A percentile compares a stretch with the other conserved stretches of the same genome.
phyloP scores from a whole-genome alignment of 1,140 invertebrate species.

The Sesamia nonagrioides region DNA sequence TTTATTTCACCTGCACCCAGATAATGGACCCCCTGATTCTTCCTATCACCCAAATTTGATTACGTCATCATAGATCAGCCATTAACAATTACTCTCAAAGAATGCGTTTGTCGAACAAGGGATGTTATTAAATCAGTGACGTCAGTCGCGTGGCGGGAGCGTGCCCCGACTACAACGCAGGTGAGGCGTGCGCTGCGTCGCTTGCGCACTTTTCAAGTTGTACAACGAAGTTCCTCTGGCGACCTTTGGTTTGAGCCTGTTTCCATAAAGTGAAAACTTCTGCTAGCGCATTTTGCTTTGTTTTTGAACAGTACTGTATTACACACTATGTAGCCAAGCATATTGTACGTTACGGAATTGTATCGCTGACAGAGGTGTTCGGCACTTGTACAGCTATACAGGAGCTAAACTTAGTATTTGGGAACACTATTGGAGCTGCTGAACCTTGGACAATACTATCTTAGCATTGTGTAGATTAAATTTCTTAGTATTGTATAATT shows the following conservation, averaged over 20 bases:
- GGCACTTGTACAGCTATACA: too few species aligned
- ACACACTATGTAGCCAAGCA: too few species aligned
- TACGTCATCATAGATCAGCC: slow-evolving; percentile 14
- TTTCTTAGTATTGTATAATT: too few species aligned
- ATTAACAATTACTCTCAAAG: not conserved
- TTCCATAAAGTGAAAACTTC: not conserved
- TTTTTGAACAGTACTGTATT: not conserved
- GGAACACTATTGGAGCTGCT: too few species aligned
- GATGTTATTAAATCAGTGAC: slow-evolving; percentile 32
- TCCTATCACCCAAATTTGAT: slow-evolving; percentile 1
- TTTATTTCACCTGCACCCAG: too few species aligned
- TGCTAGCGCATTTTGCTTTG: not conserved
- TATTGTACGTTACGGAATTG: too few species aligned
- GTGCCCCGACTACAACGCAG: slow-evolving; percentile 25
- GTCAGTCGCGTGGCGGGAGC: slow-evolving; percentile 15
- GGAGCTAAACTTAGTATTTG: too few species aligned
- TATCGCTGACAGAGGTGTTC: too few species aligned
- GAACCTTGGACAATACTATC: too few species aligned
- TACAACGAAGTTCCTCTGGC: not conserved
- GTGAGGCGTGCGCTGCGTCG: slow-evolving; percentile 7
- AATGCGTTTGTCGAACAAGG: slow-evolving; percentile 36
- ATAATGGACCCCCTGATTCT: too few species aligned
- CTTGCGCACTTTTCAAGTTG: slow-evolving; percentile 4
- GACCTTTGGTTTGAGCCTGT: not conserved
- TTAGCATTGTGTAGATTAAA: too few species aligned